Evolutionary conservation across 2,888 invertebrate genomes (phyloP).

Genomic region (Mactromeris polynyma): DNA sequence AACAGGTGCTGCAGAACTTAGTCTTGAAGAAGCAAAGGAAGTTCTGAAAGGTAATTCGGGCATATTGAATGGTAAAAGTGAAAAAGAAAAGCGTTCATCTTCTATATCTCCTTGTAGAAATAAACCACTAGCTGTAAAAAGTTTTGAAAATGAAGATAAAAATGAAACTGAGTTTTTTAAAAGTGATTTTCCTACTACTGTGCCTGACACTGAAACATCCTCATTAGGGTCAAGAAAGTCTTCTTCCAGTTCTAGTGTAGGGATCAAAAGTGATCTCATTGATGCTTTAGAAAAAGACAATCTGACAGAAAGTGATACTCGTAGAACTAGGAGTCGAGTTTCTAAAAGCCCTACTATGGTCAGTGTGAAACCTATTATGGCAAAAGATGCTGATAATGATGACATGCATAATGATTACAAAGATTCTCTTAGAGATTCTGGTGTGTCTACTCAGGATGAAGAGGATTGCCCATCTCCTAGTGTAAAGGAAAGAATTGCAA

Average conservation of each 20-base stretch:
- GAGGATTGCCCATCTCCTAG: constrained; percentile 66
- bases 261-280: constrained; percentile 76
- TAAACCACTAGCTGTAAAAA: not conserved
- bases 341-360: constrained; percentile 17
- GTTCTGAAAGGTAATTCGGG: constrained; percentile 83
- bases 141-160: constrained; percentile 16
- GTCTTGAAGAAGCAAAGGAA: constrained; percentile 81
- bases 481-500: constrained; percentile 76
- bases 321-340: constrained; percentile 7
- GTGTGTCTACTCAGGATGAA: constrained; percentile 39
- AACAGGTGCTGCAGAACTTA: constrained; percentile 74
- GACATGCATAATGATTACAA: constrained; percentile 16
- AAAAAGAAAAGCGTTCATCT: constrained; percentile 47
- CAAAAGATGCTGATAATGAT: constrained; percentile 16
- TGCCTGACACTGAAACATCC: constrained; percentile 76
- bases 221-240: constrained; percentile 74
- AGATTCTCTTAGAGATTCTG: constrained; percentile 22
- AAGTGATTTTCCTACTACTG: constrained; percentile 59
- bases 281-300: constrained; percentile 81
- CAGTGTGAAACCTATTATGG: constrained; percentile 21
- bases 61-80: constrained; percentile 67
- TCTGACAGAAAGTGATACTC: constrained; percentile 56
- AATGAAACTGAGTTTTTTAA: constrained; percentile 56
- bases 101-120: constrained; percentile 50
- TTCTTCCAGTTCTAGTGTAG: constrained; percentile 45